Evolutionary conservation across 1,140 invertebrate species (phyloP).

Genomic region (Choristoneura fumiferana): DNA sequence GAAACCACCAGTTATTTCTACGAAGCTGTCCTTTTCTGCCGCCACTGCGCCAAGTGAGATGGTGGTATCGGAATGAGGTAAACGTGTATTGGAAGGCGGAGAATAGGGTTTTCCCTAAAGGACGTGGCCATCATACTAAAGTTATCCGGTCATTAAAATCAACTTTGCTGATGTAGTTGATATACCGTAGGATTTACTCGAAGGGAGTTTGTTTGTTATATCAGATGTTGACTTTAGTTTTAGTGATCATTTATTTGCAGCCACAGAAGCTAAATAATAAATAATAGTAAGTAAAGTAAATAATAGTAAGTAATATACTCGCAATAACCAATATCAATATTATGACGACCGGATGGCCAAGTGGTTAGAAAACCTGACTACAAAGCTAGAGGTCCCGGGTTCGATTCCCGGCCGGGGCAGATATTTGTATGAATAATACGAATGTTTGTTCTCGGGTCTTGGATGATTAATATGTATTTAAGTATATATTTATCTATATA

Average conservation of each 20-base stretch:
- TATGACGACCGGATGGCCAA: too few species aligned
- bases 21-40: neutral
- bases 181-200: neutral
- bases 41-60: neutral
- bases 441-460: too few species aligned
- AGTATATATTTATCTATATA: too few species aligned
- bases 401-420: too few species aligned
- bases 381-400: too few species aligned
- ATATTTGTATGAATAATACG: too few species aligned
- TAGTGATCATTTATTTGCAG: neutral
- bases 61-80: neutral
- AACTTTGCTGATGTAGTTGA: conserved; percentile 14
- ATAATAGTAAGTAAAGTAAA: too few species aligned
- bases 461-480: too few species aligned
- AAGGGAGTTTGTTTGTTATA: conserved; percentile 7
- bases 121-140: conserved; percentile 17
- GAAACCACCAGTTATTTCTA: neutral
- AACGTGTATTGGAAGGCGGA: neutral
- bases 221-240: neutral
- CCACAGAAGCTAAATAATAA: too few species aligned
- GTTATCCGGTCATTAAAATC: conserved; percentile 15
- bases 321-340: too few species aligned
- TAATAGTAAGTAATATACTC: too few species aligned
- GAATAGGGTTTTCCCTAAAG: neutral
- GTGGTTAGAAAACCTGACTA: too few species aligned